Evolutionary conservation across 2,888 invertebrate species (phyloP), one percentile per base, ranked within the genome.

Genomic region (Pheosia tremula): DNA sequence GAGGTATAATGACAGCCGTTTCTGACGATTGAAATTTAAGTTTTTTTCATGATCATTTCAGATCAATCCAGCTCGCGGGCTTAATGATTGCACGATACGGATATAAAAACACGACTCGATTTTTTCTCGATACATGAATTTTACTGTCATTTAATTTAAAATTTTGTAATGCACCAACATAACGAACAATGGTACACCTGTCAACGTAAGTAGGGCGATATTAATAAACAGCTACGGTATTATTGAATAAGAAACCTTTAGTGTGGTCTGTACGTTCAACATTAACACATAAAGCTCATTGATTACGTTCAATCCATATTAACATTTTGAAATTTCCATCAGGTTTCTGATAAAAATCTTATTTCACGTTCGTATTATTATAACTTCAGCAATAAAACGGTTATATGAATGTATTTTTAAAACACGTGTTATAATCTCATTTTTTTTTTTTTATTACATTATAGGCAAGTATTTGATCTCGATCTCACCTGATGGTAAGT

Each of bases 1-100:
- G 65, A 78, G 61, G 63, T 61, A 69, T 85, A 87, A 86, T 83
- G 78, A 83, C 78, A 79, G 75, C 70, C 63, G 69, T 71, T 70
- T 71, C 69, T 61, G 68, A 66, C 61, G 67, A 75, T 80, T 75
- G 68, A 74, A 67, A 57, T 64, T 63, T 67, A 64, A 61, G 24
- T 56, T 53, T 43, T 36, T 24, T 49, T 56, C 54, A 68, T 57
- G 57, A 61, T 43, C 61, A 56, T 69, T 67, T 58, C 49, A 37
- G 53, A 71, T 66, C 63, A 63, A 69, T 66, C 64, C 63, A 64
- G n/a, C n/a, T 37, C 13, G 37, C 10, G 9, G 8, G 36, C n/a
- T 24, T 8, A 5, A 4, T 6, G 7, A 39, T 10, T 9, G 10
- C 50, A 24, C 50, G 3, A 50, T 13, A 24, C 50, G 50, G 53